Evolutionary conservation across 2,888 invertebrate genomes (phyloP).

Genomic region (Synanthedon formicaeformis): DNA sequence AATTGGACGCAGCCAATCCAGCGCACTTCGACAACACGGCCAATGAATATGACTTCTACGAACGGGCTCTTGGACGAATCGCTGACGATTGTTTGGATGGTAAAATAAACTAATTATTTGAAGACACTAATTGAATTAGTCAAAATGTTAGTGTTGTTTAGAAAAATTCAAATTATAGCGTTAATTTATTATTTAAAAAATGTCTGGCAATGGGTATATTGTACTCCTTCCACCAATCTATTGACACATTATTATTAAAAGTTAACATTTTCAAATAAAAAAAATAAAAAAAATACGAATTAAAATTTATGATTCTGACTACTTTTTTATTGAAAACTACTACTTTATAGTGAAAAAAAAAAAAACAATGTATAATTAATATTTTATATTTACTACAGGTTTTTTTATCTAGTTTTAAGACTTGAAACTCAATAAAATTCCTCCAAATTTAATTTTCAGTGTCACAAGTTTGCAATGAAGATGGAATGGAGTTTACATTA

Average conservation of each 20-base stretch:
- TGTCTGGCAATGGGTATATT: background rate
- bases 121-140: background rate
- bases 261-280: no score
- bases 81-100: constrained; percentile 88
- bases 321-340: no score
- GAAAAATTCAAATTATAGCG: background rate
- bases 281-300: no score
- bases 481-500: constrained; percentile 93
- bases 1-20: constrained; percentile 86
- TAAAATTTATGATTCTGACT: no score
- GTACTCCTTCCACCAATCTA: no score
- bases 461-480: constrained; percentile 91
- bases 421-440: no score
- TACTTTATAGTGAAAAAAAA: no score
- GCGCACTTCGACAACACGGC: constrained; percentile 85
- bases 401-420: no score
- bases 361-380: no score
- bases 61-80: constrained; percentile 79
- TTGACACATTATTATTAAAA: no score
- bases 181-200: background rate
- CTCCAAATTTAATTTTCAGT: constrained; percentile 67
- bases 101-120: constrained; percentile 36
- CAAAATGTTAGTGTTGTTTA: background rate
- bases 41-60: constrained; percentile 86
- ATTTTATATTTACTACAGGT: no score